Evolutionary conservation across 2,888 invertebrate genomes (phyloP).

Genomic region (Euclidia mi): DNA sequence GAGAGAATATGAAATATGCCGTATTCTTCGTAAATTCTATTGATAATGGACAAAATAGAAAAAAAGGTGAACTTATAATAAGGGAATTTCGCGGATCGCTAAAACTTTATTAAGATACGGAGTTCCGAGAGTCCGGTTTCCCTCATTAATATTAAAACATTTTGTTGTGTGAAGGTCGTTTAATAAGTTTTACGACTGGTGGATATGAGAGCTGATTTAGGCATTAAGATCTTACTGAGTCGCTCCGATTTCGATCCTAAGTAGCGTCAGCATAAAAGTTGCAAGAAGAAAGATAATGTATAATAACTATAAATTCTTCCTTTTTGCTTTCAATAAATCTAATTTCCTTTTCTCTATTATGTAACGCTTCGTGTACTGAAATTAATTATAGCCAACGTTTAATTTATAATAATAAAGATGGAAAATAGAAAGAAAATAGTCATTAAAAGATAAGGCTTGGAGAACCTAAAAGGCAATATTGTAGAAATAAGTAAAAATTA

Average conservation of each 20-base stretch:
- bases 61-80: constrained; percentile 1
- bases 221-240: constrained; percentile 11
- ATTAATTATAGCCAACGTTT: too few relatives aligned
- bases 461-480: too few relatives aligned
- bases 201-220: constrained; percentile 35
- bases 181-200: constrained; percentile 39
- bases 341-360: too few relatives aligned
- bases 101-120: constrained; percentile 3
- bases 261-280: constrained; percentile 18
- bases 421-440: too few relatives aligned
- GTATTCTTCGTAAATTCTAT: too few relatives aligned
- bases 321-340: too few relatives aligned
- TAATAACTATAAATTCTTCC: too few relatives aligned
- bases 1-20: too few relatives aligned
- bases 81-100: not conserved
- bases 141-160: constrained; percentile 42
- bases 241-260: constrained; percentile 8
- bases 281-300: not conserved
- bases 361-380: too few relatives aligned
- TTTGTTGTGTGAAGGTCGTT: constrained; percentile 24
- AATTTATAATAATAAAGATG: too few relatives aligned
- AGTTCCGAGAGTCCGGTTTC: not conserved
- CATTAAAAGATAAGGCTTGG: too few relatives aligned
- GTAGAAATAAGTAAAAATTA: too few relatives aligned
- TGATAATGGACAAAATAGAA: not conserved